Conservation (phyloP, 37 sponge, comb jelly and placozoan species). For the Crambe crambe region DNA sequence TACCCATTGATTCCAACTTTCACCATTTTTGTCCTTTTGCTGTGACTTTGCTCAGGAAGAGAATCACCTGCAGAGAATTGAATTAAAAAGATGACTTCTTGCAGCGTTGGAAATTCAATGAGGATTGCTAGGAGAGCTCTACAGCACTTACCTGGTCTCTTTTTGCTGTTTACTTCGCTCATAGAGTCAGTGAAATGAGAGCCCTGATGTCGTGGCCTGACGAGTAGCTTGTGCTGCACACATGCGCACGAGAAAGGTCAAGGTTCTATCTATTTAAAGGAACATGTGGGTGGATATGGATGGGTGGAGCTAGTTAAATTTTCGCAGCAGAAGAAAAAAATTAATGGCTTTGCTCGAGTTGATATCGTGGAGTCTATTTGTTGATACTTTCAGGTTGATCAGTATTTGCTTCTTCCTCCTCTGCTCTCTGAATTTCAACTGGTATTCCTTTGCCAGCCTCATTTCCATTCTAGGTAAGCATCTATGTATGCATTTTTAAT, state of each 20-base stretch:
- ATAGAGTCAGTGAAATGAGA: neutral
- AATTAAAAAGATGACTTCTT: no score
- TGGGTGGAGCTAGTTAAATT: no score
- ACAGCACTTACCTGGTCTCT: constrained; percentile 5
- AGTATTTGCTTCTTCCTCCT: constrained; percentile 45
- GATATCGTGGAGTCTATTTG: constrained; percentile 57
- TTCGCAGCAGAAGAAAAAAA: neutral
- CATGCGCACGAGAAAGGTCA: no score
- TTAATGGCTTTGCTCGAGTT: constrained; percentile 34
- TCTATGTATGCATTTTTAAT: no score
- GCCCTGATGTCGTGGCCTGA: no score
- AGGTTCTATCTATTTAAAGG: no score
- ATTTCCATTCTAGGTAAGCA: constrained; percentile 49
- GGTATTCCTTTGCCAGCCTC: constrained; percentile 58
- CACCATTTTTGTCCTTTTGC: constrained; percentile 65
- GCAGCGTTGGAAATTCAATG: no score
- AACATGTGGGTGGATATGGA: no score
- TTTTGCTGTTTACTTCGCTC: constrained; percentile 25
- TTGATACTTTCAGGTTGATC: constrained; percentile 50
- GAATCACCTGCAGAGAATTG: constrained; percentile 21
- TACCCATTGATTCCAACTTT: constrained; percentile 93
- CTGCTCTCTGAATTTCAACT: constrained; percentile 54
- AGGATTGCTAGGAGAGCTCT: no score
- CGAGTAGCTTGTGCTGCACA: no score
- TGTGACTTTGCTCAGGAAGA: constrained; percentile 38